Percentiles rank a stretch among this genome's conserved stretches.
These are phyloP conservation scores for Rhadina sibilatrix DNA, from an alignment of 2,113 vertebrate species.

Conservation along the genomic window DNA sequence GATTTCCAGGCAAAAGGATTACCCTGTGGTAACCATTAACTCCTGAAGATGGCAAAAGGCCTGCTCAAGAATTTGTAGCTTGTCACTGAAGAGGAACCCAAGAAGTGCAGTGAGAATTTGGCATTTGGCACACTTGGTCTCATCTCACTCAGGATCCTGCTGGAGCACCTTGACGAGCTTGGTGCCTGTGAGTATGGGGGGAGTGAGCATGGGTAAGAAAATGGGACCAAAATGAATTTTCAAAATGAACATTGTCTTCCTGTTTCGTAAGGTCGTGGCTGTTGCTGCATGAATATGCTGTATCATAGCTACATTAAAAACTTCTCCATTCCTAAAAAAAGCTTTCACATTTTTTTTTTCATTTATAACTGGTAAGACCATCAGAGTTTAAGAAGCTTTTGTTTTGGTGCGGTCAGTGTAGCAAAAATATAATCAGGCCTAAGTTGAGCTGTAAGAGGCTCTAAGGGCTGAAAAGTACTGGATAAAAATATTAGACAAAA, in stretches of 20 bases:
- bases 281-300: neutral
- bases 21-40: neutral
- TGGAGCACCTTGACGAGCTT: accelerated
- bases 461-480: neutral
- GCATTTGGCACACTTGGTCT: neutral
- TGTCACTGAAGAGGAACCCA: neutral
- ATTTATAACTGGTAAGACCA: neutral
- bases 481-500: neutral
- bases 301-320: neutral
- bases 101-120: neutral
- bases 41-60: neutral
- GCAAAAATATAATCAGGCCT: neutral
- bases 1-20: neutral
- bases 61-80: neutral
- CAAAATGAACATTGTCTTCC: accelerated
- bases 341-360: neutral
- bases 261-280: neutral
- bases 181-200: neutral
- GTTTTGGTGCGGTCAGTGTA: neutral
- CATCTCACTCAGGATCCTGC: neutral
- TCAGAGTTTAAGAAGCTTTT: neutral
- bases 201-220: neutral
- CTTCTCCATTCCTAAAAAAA: neutral
- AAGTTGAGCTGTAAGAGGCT: neutral
- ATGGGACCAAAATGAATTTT: neutral